Evolutionary conservation across 2,113 vertebrate species (phyloP).

Genomic region (Natator depressus): DNA sequence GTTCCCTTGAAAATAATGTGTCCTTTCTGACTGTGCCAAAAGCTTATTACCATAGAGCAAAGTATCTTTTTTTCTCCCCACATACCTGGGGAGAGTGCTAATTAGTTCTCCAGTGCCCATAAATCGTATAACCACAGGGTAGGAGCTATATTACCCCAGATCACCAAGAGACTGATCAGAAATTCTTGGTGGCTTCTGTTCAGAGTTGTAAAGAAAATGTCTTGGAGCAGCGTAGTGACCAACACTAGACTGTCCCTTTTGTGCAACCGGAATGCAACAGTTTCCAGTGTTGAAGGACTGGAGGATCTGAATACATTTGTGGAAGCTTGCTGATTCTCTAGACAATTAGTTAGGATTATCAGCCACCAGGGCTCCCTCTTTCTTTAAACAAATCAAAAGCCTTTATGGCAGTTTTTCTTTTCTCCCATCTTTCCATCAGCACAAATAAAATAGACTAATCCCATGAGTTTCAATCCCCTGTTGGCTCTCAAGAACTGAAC

Average conservation of each 20-base stretch:
- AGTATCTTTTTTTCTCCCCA: not conserved
- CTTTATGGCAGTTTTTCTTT: not conserved
- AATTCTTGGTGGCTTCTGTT: not conserved
- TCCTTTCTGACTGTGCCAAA: not conserved
- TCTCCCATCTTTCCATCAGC: not conserved
- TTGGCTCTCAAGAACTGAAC: not conserved
- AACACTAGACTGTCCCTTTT: not conserved
- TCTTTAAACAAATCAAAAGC: not conserved
- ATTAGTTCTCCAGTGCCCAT: not conserved
- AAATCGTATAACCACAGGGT: not conserved
- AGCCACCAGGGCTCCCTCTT: not conserved
- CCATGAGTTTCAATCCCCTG: not conserved
- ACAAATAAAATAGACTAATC: not conserved
- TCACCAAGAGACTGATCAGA: not conserved
- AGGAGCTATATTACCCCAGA: not conserved
- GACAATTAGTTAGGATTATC: not conserved
- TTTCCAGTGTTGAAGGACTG: not conserved
- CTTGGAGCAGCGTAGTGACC: not conserved
- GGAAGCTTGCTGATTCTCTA: not conserved
- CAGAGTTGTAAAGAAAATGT: not conserved
- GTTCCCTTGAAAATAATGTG: not conserved
- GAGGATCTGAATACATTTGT: not conserved
- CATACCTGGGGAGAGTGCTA: not conserved
- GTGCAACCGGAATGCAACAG: not conserved
- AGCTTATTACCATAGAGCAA: not conserved